Base-by-base conservation (phyloP, 92 coral and sea anemone genomes). In the Epizoanthus stellaris region DNA sequence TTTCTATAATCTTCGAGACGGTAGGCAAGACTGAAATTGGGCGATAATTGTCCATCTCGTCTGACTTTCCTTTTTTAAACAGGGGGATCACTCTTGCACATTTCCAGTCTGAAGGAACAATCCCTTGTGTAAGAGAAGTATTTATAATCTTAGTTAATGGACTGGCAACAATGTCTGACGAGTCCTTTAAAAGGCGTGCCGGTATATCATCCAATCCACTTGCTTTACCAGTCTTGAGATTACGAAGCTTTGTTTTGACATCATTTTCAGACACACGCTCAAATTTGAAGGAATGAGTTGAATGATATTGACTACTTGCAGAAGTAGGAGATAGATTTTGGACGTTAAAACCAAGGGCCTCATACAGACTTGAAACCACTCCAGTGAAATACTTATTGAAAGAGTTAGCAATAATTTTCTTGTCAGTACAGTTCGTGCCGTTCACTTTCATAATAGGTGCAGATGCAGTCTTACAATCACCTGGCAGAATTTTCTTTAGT, bases 21-120 rank as follows among this genome's bases (percentile, higher is more conserved):
- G 85, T 23, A 4, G 76, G 85, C 13, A 75, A 47, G 23, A 43
- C 56, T 30, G 80, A 75, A 47, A 75, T 52, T 39, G 80, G 80
- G 25, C 80, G 80, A 75, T 30, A 75, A 75, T 75, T 75, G 56
- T 40, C 77, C 77, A 72, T 72, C 62, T 75, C 64, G 25, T 49
- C 80, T 47, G 80, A 75, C 63, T 75, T 75, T 52, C 80, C 80
- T 75, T 47, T 47, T 75, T 75, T 75, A 75, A 75, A 75, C 49
- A 75, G 80, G 49, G 60, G 62, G 80, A 75, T 75, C 17, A 75
- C 80, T 39, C 16, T 75, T 75, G 80, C 80, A 47, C 56, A 15
- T 39, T 75, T 75, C 80, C n/a, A 72, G 54, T 72, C 77, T 20
- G 54, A 36, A 12, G 77, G 77, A 30, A 72, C 77, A 72, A 13